Conservation (phyloP, 2,888 invertebrate species). For the Aquatica leii region DNA sequence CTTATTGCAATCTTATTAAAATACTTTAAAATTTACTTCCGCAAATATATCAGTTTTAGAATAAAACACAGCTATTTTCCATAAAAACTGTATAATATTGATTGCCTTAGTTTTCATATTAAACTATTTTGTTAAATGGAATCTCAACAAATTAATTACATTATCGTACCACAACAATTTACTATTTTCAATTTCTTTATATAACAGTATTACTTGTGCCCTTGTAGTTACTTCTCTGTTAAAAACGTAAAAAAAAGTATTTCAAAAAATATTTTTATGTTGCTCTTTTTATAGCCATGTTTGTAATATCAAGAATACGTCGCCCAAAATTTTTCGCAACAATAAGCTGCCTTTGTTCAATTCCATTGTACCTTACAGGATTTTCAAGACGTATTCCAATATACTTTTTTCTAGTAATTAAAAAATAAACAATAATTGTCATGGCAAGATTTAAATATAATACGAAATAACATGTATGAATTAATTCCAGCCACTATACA, state of each 20-base stretch:
- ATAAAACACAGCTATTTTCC: slow-evolving; percentile 59
- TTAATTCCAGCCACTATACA: slow-evolving; percentile 51
- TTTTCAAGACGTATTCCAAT: slow-evolving; percentile 25
- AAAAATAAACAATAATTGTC: slow-evolving; percentile 46
- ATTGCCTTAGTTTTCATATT: slow-evolving; percentile 55
- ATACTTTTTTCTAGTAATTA: slow-evolving; percentile 17
- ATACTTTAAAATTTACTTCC: slow-evolving; percentile 56
- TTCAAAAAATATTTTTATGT: slow-evolving; percentile 43
- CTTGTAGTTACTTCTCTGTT: slow-evolving; percentile 56
- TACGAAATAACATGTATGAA: slow-evolving; percentile 40
- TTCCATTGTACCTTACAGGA: slow-evolving; percentile 32
- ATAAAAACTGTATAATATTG: slow-evolving; percentile 58
- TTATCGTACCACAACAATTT: slow-evolving; percentile 56
- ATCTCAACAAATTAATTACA: slow-evolving; percentile 53
- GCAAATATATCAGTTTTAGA: slow-evolving; percentile 56
- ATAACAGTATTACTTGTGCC: slow-evolving; percentile 60
- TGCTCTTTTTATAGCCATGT: slow-evolving; percentile 41
- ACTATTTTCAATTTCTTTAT: slow-evolving; percentile 51
- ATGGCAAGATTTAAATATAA: slow-evolving; percentile 54
- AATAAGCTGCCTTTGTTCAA: slow-evolving; percentile 26
- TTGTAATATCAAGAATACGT: slow-evolving; percentile 38
- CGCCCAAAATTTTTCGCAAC: slow-evolving; percentile 23
- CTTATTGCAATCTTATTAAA: slow-evolving; percentile 61
- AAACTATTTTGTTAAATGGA: slow-evolving; percentile 51
- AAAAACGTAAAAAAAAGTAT: slow-evolving; percentile 38